Evolutionary conservation across 2,797 vertebrate species (phyloP), one percentile per base, ranked within the genome.

Genomic region (Vipera latastei): DNA sequence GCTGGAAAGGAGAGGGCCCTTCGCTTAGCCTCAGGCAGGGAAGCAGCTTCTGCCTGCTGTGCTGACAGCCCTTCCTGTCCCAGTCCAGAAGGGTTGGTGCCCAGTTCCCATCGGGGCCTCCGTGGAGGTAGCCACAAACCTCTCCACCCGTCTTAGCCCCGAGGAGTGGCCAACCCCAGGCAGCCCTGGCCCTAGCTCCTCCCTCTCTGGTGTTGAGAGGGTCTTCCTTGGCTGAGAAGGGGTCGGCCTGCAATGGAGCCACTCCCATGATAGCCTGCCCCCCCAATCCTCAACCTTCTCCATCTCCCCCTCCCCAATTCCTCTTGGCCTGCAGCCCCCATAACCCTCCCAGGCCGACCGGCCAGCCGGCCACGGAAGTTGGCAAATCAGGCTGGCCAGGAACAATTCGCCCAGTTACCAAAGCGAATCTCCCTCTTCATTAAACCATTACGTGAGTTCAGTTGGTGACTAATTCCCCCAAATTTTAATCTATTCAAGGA

Each of bases 381-480:
- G 25, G 55, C 92, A 94, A 94, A 91, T 92, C 55, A 38, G 61
- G 85, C 95, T 94, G n/a, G 92, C 91, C 95, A 94, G 93, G 94
- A 94, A 94, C 93, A 93, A 93, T 0, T 92, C 91, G 44, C 86
- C 95, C 94, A 89, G 83, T 94, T 95, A 95, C 92, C 38, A 88
- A 96, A 60, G 65, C 0, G 25, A 91, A 89, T 92, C 92, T 94
- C 95, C 90, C 73, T 93, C 94, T 90, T 88, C 86, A 63, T 95
- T 94, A 95, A 95, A 95, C 73, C 0, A 9, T 95, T 95, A 95
- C 94, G 88, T 89, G 88, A 59, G 57, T 91, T 94, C 65, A 90
- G 94, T 44, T 20, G 93, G 90, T 94, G 95, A 95, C 94, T 93
- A 95, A 93, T 61, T 90, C 6, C 87, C 86, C 61, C 86, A 92